Base-by-base conservation (phyloP, 1,140 invertebrate genomes). In the Liolophura sinensis region DNA sequence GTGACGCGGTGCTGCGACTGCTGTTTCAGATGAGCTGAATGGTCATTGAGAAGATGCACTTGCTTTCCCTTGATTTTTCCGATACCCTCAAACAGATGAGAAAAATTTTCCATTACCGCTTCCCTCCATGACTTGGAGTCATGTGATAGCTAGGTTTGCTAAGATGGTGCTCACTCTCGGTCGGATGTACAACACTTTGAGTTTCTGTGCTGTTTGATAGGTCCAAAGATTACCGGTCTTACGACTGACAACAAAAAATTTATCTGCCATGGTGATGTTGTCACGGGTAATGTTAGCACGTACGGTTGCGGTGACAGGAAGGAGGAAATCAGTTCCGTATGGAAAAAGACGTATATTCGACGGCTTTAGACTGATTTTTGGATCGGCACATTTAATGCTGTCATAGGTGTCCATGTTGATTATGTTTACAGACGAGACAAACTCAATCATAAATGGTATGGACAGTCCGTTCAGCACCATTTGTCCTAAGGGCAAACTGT, bases 31-130 rank as follows among this genome's bases (percentile, higher is more conserved):
- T 64, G 48, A 46, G 59, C 51, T 18, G 27, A 49, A 48, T 58
- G 12, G 68, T 79, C 65, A 27, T 76, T 67, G 54, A 71, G 73
- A 48, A 79, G 64, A 49, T 72, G 70, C 9, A 77, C 62, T 62
- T 50, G 48, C 48, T 52, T 15, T 9, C 64, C 59, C 48, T 72
- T 73, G 15, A 73, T 55, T 62, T 75, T 75, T 15, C 70, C 70
- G 56, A 67, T 70, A 51, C 78, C 71, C 11, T 47, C 48, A 57
- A 67, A 73, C n/a, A 73, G 20, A 0, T 62, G 27, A 16, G 60
- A 51, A 40, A 46, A 69, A 52, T 63, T 40, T 47, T 52, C 20
- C 22, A 57, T 14, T 16, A 58, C 59, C 6, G 40, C 48, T 18
- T 20, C 18, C 20, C 24, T 40, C 20, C 31, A 20, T 31, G 15